Evolutionary conservation across 1,140 invertebrate genomes (phyloP).

Genomic region (Phocides pigmalion): DNA sequence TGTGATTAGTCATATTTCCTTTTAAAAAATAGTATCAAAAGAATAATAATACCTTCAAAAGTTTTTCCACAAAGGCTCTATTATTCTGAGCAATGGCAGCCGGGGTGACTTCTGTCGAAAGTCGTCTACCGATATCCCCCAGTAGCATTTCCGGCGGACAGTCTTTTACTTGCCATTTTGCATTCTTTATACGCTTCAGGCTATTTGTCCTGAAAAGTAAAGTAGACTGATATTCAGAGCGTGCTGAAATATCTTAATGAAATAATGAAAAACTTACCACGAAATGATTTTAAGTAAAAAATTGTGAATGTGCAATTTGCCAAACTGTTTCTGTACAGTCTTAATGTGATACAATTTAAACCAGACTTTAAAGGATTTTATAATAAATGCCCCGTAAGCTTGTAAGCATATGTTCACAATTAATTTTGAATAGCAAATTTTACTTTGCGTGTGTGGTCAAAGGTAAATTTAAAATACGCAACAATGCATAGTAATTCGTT

Average conservation of each 20-base stretch:
- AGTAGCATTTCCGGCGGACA: conserved; percentile 82
- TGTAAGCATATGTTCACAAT: not conserved
- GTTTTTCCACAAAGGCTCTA: conserved; percentile 98
- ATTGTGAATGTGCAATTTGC: conserved; percentile 6
- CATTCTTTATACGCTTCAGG: conserved; percentile 85
- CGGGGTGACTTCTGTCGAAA: conserved; percentile 87
- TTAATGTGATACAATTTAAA: no score
- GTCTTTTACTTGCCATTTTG: conserved; percentile 85
- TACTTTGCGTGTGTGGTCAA: not conserved
- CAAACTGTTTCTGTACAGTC: not conserved
- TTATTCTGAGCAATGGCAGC: conserved; percentile 98
- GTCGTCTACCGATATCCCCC: conserved; percentile 70
- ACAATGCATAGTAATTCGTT: not conserved
- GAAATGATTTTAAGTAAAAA: conserved; percentile 12
- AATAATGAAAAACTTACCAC: no score
- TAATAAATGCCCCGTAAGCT: not conserved
- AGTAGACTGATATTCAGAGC: not conserved
- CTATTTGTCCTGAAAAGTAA: conserved; percentile 84
- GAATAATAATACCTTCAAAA: conserved; percentile 90
- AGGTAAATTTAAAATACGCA: conserved; percentile 5
- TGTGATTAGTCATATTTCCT: no score
- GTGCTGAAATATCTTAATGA: not conserved
- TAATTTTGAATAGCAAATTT: not conserved
- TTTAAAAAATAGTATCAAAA: no score
- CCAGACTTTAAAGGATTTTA: no score